Percentiles rank a stretch among this genome's conserved stretches.
Evolutionary conservation across 64 coral and sea anemone genomes (phyloP).

Genomic region (Exaiptasia diaphana): DNA sequence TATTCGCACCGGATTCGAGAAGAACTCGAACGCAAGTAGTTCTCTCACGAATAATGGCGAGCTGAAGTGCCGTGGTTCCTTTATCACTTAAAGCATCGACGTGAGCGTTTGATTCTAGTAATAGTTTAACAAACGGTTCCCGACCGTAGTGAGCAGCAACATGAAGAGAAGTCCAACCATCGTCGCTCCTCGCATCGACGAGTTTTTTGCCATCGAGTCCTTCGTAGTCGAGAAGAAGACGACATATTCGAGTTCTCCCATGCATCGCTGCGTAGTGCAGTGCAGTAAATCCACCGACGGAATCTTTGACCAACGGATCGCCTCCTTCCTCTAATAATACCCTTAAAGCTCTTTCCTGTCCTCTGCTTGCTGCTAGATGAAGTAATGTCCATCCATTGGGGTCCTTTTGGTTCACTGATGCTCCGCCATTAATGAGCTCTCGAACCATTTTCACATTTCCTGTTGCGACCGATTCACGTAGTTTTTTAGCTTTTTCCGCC

Average conservation of each 20-base stretch:
- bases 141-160: constrained; percentile 83
- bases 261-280: constrained; percentile 92
- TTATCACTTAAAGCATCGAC: constrained; percentile 91
- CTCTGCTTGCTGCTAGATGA: constrained; percentile 81
- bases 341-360: constrained; percentile 71
- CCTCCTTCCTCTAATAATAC: constrained; percentile 84
- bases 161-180: constrained; percentile 94
- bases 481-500: not conserved
- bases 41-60: constrained; percentile 93
- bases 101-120: constrained; percentile 57
- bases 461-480: constrained; percentile 69
- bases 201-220: constrained; percentile 70
- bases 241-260: constrained; percentile 76
- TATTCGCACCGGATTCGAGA: constrained; percentile 74
- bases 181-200: constrained; percentile 88
- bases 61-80: constrained; percentile 89
- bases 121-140: constrained; percentile 78
- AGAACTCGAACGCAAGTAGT: constrained; percentile 75
- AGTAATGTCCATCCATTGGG: constrained; percentile 80
- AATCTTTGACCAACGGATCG: constrained; percentile 81
- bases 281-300: constrained; percentile 81
- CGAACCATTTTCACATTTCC: constrained; percentile 79
- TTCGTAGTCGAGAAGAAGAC: constrained; percentile 74
- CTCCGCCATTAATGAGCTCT: constrained; percentile 71
- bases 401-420: constrained; percentile 84